Conservation (phyloP, 2,888 invertebrate genomes). For the Andrena dorsata region DNA sequence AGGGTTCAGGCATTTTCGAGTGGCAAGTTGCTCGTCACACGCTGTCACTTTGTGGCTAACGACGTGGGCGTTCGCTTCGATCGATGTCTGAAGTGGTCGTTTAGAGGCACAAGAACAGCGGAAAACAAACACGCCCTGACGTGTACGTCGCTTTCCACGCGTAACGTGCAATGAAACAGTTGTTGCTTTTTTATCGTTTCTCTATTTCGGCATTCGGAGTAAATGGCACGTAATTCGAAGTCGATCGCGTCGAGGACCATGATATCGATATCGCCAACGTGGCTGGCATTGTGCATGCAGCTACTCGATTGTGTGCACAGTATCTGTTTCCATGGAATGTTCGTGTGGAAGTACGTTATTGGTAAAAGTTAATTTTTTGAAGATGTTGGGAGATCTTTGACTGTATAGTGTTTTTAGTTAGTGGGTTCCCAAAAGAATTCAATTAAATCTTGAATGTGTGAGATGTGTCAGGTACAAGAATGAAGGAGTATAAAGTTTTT, state of each 20-base stretch:
- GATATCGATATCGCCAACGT: constrained; percentile 31
- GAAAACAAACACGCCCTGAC: constrained; percentile 40
- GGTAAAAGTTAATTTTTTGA: not conserved
- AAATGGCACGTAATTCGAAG: constrained; percentile 36
- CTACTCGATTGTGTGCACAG: constrained; percentile 13
- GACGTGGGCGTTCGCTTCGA: constrained; percentile 42
- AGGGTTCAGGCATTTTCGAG: constrained; percentile 41
- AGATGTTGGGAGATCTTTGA: not conserved
- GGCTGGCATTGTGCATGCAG: not conserved
- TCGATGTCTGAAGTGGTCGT: constrained; percentile 62
- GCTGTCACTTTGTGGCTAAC: constrained; percentile 59
- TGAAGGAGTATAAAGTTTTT: no score
- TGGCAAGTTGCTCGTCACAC: constrained; percentile 59
- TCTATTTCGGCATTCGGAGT: constrained; percentile 30
- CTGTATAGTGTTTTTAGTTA: no score
- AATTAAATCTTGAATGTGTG: no score
- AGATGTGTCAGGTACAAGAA: no score
- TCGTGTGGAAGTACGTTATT: not conserved
- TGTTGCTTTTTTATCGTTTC: constrained; percentile 43
- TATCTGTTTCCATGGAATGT: constrained; percentile 1
- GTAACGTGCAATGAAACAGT: constrained; percentile 22
- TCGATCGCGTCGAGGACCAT: constrained; percentile 24
- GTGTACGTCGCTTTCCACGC: constrained; percentile 7
- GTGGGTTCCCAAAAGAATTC: no score
- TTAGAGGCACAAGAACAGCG: constrained; percentile 45